A percentile compares a stretch with the other conserved stretches of the same genome.
Conservation (phyloP, 2,888 invertebrate species). For the Mythimna albipuncta region DNA sequence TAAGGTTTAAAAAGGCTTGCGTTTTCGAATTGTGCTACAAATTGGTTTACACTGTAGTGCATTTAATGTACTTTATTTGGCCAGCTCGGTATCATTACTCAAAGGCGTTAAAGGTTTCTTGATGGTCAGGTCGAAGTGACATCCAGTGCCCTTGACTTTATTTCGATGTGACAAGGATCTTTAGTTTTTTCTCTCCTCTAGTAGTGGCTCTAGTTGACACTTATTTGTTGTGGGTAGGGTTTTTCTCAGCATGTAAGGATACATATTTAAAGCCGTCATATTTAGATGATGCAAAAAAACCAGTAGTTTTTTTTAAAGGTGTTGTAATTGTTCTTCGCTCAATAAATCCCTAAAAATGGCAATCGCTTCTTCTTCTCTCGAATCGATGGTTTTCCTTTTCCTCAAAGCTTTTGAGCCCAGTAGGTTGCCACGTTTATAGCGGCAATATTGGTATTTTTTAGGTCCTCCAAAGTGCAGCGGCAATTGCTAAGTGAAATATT, state of each 20-base stretch:
- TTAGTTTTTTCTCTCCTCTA: conserved; percentile 12
- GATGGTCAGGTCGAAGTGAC: conserved; percentile 52
- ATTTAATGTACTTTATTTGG: conserved; percentile 48
- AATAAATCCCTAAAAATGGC: no score
- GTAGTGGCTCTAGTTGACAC: not conserved
- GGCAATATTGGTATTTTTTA: no score
- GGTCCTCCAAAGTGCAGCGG: no score
- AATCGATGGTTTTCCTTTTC: not conserved
- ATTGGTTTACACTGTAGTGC: conserved; percentile 32
- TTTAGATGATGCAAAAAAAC: no score
- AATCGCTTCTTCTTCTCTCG: no score
- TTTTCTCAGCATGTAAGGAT: not conserved
- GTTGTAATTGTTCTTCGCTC: no score
- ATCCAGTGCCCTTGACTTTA: conserved; percentile 57
- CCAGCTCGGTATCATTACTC: conserved; percentile 38
- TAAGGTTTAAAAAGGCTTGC: conserved; percentile 12
- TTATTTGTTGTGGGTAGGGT: not conserved
- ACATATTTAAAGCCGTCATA: no score
- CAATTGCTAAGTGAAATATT: no score
- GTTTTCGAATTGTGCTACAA: not conserved
- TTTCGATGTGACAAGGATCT: conserved; percentile 37
- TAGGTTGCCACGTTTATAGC: no score
- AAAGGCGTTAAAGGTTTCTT: conserved; percentile 57
- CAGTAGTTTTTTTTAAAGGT: no score
- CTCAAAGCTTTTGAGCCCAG: no score